phyloP scores from a whole-genome alignment of 2,888 invertebrate species.

The Spicauda simplicius region DNA sequence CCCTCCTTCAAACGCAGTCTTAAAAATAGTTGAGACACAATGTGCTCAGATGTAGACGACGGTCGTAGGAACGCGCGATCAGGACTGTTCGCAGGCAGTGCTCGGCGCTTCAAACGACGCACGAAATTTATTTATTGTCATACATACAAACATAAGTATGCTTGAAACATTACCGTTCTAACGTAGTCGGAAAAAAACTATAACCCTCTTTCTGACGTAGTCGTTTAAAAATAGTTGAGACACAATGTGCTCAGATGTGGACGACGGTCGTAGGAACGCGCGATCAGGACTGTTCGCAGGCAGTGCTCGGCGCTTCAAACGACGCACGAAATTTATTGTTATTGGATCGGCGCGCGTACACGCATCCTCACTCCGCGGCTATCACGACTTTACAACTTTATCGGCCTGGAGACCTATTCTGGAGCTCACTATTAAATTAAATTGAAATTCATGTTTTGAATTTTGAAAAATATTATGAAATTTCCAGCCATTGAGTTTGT shows the following conservation, averaged over 20 bases:
- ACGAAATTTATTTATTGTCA: too few relatives aligned
- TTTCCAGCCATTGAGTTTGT: too few relatives aligned
- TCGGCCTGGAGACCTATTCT: constrained; percentile 57
- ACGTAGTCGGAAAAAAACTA: too few relatives aligned
- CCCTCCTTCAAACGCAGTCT: too few relatives aligned
- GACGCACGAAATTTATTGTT: constrained; percentile 82
- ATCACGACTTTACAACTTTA: constrained; percentile 81
- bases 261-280: constrained; percentile 31
- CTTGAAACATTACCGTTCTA: too few relatives aligned
- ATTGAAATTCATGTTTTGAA: too few relatives aligned
- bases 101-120: too few relatives aligned
- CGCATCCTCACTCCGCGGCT: constrained; percentile 83
- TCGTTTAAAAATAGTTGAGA: too few relatives aligned
- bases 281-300: constrained; percentile 41
- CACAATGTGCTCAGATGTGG: constrained; percentile 3
- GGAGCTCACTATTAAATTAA: constrained; percentile 43
- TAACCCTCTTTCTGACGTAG: too few relatives aligned
- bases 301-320: constrained; percentile 73
- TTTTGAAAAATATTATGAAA: too few relatives aligned
- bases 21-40: too few relatives aligned
- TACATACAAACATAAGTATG: too few relatives aligned
- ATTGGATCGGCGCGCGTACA: constrained; percentile 80
- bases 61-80: not conserved
- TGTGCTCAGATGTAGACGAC: not conserved
- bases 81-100: not conserved